Evolutionary conservation across 1,140 invertebrate genomes (phyloP).

Genomic region (Bombus fervidus): DNA sequence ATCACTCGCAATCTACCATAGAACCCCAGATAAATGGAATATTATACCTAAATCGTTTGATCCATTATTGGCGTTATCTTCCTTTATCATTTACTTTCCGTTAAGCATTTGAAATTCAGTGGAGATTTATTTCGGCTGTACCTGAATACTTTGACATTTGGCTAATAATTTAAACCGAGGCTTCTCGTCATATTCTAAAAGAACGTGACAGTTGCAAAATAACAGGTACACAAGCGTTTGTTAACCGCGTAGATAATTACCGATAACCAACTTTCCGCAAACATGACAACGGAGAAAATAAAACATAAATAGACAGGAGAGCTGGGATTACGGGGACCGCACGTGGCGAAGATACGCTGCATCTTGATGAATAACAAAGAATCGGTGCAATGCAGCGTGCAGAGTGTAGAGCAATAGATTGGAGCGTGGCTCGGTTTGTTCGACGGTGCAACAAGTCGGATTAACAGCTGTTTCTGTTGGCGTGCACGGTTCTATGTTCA

Average conservation of each 20-base stretch:
- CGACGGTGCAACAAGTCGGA: conserved; percentile 72
- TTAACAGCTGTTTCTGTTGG: conserved; percentile 69
- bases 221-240: neutral
- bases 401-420: neutral
- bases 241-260: neutral
- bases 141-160: neutral
- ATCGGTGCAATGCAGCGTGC: neutral
- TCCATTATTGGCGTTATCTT: neutral
- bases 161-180: neutral
- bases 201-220: neutral
- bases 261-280: neutral
- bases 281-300: neutral
- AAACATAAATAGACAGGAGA: neutral
- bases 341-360: conserved; percentile 5
- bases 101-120: no score
- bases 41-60: neutral
- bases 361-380: conserved; percentile 29
- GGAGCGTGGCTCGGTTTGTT: conserved; percentile 54
- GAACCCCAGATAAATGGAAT: neutral
- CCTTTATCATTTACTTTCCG: neutral
- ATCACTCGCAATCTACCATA: neutral
- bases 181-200: no score
- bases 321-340: neutral
- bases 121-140: no score
- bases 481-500: conserved; percentile 46